Base-by-base conservation (phyloP, 2,113 vertebrate species). In the Peromyscus maniculatus region DNA sequence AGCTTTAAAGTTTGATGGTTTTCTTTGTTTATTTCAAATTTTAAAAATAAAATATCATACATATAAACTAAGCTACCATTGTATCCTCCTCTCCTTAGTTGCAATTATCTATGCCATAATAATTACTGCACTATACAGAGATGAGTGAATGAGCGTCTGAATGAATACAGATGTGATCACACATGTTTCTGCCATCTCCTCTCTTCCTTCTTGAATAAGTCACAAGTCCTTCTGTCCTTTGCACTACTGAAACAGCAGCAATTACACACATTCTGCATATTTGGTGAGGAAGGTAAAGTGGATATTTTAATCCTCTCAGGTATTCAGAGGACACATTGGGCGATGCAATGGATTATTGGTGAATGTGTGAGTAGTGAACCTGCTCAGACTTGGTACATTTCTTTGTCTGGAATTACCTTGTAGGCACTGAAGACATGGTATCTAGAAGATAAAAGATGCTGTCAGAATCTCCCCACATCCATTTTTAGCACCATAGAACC, bases 401-500 rank as follows among this genome's bases (percentile, higher is more conserved):
- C 33, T 91, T 84, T 93, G 88, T 90, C 31, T 87, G 3, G 28
- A 16, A 67, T 52, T 46, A 92, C 43, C 1, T 59, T 59, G 36
- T 10, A 88, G 79, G 26, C 11, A 28, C 26, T 22, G 13, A 31
- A 46, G 52, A 36, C 57, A 69, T 64, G 17, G 49, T 92, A 21
- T 84, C 55, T 93, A 95, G 90, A 57, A 21, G 91, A 62, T 83
- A 69, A 57, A 77, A 74, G 55, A 57, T 93, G 33, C 31, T 43
- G 12, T 79, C 87, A 94, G 93, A 95, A 93, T 87, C 55, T 96
- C 36, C 19, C 16, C 6, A 64, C 21, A 64, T 92, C 82, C 33
- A 91, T 87, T 96, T 96, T 97, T 96, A 94, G 94, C 91, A 94
- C 86, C 86, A 91, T 3, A 97, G 93, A 91, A 83, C 46, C 10